Base-by-base conservation (phyloP, 2,888 invertebrate species). In the Glaucopsyche alexis region DNA sequence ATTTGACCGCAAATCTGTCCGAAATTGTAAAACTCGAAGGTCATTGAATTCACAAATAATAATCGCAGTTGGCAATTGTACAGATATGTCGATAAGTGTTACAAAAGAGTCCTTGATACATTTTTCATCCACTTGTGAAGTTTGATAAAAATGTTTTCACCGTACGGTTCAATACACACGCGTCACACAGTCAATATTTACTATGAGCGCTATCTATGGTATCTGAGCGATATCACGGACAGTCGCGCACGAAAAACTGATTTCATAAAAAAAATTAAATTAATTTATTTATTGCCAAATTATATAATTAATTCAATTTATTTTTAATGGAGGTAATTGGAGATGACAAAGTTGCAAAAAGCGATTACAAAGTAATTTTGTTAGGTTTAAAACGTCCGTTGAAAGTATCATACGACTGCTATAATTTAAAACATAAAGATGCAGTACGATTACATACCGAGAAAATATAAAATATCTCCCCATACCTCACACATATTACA, bases 101-200 rank as follows among this genome's bases (percentile, higher is more conserved):
- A 66, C 72, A 72, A 65, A 71, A 42, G 38, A 72, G 82, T 85
- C 89, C 88, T 89, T 88, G 88, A 75, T 82, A 85, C 79, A 81
- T 80, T 85, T 86, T 82, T 60, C 71, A 74, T 66, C 60, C 76
- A 82, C 82, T 84, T 76, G 74, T 60, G 13, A 38, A 77, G 71
- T 75, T 75, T 80, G 81, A 83, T 79, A 75, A 80, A 77, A 78
- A 80, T 83, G 78, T 80, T 80, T 80, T 79, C 80, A 76, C 78
- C 78, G 79, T 79, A 79, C 79, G 72, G 79, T 80, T 80, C 78
- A 77, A 78, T 78, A 72, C 74, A 74, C 67, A 47, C 69, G 47
- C 69, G 89, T 89, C 90, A 89, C 78, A 79, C 73, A 73, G 83
- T 82, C 83, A 88, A 88, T 87, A 85, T 91, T 90, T 89, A 82